Conservation (phyloP, 2,888 invertebrate genomes). For the Tolmerus cingulatus region DNA sequence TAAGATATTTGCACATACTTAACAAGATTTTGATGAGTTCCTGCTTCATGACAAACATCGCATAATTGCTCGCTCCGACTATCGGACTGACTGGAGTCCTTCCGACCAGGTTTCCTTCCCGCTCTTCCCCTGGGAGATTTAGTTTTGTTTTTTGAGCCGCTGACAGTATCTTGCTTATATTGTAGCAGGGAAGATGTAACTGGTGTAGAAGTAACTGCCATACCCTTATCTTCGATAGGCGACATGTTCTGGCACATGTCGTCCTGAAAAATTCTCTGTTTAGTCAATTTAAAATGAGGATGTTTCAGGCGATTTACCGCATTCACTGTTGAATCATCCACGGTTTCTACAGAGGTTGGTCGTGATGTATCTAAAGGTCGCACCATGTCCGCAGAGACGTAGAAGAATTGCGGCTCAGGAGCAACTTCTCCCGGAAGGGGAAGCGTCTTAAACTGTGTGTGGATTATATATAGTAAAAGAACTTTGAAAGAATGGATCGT, state of each 20-base stretch:
- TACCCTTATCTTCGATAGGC: conserved; percentile 14
- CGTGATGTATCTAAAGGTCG: conserved; percentile 61
- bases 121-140: conserved; percentile 37
- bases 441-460: conserved; percentile 57
- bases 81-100: conserved; percentile 25
- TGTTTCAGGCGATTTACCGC: conserved; percentile 31
- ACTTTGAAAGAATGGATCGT: not conserved
- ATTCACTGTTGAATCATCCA: conserved; percentile 56
- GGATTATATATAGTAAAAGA: not conserved
- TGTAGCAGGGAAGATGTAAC: not conserved
- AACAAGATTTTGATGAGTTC: conserved; percentile 47
- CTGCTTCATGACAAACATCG: conserved; percentile 32
- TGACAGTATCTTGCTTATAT: not conserved
- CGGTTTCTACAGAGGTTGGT: conserved; percentile 62
- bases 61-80: conserved; percentile 28
- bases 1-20: not conserved
- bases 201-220: conserved; percentile 37
- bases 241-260: conserved; percentile 41
- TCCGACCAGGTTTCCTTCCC: conserved; percentile 22
- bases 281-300: not conserved
- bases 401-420: conserved; percentile 82
- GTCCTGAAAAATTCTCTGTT: conserved; percentile 19
- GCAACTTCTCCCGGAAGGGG: conserved; percentile 70
- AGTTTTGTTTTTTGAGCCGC: not conserved
- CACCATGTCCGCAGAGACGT: conserved; percentile 72